Percentiles rank a stretch among this genome's conserved stretches.
phyloP scores from a whole-genome alignment of 1,140 invertebrate genomes.

The Drosophila kepulauana region DNA sequence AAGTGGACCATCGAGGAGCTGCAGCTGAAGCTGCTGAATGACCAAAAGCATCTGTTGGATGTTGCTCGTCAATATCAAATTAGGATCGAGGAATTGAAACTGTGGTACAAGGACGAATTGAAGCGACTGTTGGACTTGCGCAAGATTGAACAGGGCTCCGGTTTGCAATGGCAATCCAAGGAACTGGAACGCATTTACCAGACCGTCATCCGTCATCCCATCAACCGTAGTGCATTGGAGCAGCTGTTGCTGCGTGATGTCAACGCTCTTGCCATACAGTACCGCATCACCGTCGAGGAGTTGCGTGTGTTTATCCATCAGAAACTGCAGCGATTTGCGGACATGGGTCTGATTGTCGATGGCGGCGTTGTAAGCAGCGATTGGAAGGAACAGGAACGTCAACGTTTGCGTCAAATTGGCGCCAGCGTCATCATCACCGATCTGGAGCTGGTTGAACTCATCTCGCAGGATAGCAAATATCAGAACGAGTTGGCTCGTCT shows the following conservation, averaged over 20 bases:
- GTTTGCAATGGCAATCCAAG: constrained; percentile 58
- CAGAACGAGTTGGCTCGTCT: constrained; percentile 61
- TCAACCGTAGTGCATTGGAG: constrained; percentile 46
- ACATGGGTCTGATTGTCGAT: constrained; percentile 62
- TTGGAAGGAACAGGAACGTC: constrained; percentile 69
- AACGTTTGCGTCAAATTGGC: constrained; percentile 64
- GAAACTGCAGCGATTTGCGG: constrained; percentile 56
- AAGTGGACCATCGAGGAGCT: constrained; percentile 78
- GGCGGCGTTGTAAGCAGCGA: constrained; percentile 32
- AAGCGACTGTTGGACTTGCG: constrained; percentile 59
- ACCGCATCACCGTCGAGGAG: constrained; percentile 65
- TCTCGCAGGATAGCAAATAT: constrained; percentile 58
- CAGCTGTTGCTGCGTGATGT: constrained; percentile 52
- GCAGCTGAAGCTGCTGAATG: constrained; percentile 56
- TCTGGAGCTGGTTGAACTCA: constrained; percentile 67
- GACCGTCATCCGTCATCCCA: constrained; percentile 49
- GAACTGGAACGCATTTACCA: constrained; percentile 69
- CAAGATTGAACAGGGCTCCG: constrained; percentile 48
- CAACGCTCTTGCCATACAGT: constrained; percentile 38
- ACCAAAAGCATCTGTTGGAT: constrained; percentile 63
- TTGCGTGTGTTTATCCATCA: constrained; percentile 61
- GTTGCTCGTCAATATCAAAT: constrained; percentile 68
- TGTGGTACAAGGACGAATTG: constrained; percentile 72
- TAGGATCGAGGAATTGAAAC: constrained; percentile 65
- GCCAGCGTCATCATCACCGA: constrained; percentile 62